Base-by-base conservation (phyloP, 2,797 vertebrate species). In the Sebastiscus tertius region DNA sequence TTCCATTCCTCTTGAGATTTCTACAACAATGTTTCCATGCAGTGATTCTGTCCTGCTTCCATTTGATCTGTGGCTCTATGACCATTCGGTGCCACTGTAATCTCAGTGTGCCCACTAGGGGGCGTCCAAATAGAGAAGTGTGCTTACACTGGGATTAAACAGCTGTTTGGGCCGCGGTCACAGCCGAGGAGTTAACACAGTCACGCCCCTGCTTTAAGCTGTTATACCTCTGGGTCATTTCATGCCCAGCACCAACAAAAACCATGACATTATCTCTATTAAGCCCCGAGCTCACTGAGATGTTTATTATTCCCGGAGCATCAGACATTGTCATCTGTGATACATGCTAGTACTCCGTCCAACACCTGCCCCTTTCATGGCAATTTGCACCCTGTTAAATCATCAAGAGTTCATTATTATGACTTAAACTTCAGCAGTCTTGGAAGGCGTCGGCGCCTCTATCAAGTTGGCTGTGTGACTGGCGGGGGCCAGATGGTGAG, bases 381-480 rank as follows among this genome's bases (percentile, higher is more conserved):
- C 86, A 81, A 86, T 92, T 80, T 90, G 88, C 80, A 81, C 84
- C 82, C 82, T 58, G 79, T 89, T 77, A 88, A 93, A 88, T 92
- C 84, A 87, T 91, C 83, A 87, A 73, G 85, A 92, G 86, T 93
- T 91, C 84, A 91, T 94, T 87, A 90, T 92, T 90, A 89, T 89
- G 88, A 94, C 91, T 93, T 86, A 90, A 92, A 84, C 88, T 84
- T 88, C 81, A 60, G 74, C 46, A 39, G 74, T 91, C 84, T 90
- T 92, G 88, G 87, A 93, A 90, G 74, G 82, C 83, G 69, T 79
- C 33, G 6, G 54, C 75, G 76, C 74, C 86, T 91, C 86, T 56
- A 82, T 92, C 81, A 71, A 72, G 75, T 88, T 88, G 92, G 90
- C 88, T 87, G 86, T 67, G 89, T 80, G 85, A 86, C 80, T 81